Conservation (phyloP, 2,113 vertebrate species). For the Engraulis encrasicolus region DNA sequence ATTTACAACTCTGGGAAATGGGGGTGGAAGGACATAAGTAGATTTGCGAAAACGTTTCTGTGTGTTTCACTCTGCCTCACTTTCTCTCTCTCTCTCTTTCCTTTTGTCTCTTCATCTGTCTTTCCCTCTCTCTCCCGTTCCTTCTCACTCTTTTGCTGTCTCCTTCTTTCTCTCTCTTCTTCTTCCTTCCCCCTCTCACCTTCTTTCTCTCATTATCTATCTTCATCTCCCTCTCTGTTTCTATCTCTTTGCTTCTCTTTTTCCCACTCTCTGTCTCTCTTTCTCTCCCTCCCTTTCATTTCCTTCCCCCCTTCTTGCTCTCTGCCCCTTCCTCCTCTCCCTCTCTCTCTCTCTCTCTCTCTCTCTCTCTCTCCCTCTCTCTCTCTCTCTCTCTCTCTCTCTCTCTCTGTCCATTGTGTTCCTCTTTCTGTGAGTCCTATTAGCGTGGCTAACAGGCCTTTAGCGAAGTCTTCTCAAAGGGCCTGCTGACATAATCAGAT, state of each 20-base stretch:
- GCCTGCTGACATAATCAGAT: neutral
- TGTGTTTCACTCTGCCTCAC: neutral
- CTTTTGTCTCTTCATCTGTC: too few species aligned
- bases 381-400: neutral
- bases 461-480: neutral
- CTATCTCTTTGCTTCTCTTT: too few species aligned
- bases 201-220: too few species aligned
- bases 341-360: neutral
- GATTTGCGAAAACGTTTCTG: neutral
- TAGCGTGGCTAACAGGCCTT: neutral
- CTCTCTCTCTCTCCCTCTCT: neutral
- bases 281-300: too few species aligned
- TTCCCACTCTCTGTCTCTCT: too few species aligned
- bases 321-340: neutral
- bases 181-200: neutral
- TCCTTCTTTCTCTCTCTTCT: too few species aligned
- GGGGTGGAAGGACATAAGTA: constrained; percentile 13
- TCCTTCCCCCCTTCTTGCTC: too few species aligned
- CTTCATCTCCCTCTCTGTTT: too few species aligned
- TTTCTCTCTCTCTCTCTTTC: too few species aligned
- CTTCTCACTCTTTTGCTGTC: too few species aligned
- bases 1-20: constrained; percentile 1
- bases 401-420: too few species aligned
- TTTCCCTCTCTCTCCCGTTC: neutral
- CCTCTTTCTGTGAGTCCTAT: neutral